Percentiles rank a stretch among this genome's conserved stretches.
phyloP scores from a whole-genome alignment of 92 coral and sea anemone species.

The Plumapathes pennacea region DNA sequence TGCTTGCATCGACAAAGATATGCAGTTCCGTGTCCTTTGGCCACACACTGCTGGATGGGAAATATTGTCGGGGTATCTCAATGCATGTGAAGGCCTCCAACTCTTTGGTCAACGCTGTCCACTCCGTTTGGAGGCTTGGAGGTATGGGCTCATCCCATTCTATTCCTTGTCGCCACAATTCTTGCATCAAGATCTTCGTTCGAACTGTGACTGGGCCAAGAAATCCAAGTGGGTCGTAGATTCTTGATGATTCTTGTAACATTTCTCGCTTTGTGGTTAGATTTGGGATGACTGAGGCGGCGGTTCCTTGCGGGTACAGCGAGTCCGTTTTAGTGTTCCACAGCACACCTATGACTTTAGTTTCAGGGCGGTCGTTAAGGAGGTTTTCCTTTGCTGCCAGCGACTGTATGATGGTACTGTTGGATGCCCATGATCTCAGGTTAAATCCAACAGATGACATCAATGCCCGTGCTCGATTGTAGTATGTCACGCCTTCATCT shows the following conservation, averaged over 20 bases:
- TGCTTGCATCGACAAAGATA: constrained; percentile 49
- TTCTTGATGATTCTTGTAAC: constrained; percentile 31
- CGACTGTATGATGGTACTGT: constrained; percentile 11
- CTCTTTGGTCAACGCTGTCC: constrained; percentile 1
- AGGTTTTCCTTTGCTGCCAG: constrained; percentile 1
- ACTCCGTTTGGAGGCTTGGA: background rate
- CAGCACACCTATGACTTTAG: constrained; percentile 45
- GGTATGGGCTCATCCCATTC: constrained; percentile 51
- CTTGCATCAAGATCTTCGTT: constrained; percentile 30
- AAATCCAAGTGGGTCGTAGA: constrained; percentile 11
- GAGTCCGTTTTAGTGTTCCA: constrained; percentile 35
- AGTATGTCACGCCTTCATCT: constrained; percentile 15
- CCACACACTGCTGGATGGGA: constrained; percentile 7
- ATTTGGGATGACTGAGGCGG: background rate
- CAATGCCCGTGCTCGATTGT: constrained; percentile 17
- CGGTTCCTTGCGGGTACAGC: background rate
- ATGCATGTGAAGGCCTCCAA: constrained; percentile 1
- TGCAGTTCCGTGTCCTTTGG: constrained; percentile 16
- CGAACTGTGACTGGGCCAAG: constrained; percentile 8
- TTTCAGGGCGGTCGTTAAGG: constrained; percentile 8
- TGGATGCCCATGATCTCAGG: constrained; percentile 58
- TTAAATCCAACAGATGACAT: constrained; percentile 49
- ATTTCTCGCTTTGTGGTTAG: constrained; percentile 42
- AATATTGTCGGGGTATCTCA: constrained; percentile 22
- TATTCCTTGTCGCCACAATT: constrained; percentile 11